Percentiles rank a stretch among this genome's conserved stretches.
Evolutionary conservation across 2,797 vertebrate genomes (phyloP).

Genomic region (Sebastes miniatus): DNA sequence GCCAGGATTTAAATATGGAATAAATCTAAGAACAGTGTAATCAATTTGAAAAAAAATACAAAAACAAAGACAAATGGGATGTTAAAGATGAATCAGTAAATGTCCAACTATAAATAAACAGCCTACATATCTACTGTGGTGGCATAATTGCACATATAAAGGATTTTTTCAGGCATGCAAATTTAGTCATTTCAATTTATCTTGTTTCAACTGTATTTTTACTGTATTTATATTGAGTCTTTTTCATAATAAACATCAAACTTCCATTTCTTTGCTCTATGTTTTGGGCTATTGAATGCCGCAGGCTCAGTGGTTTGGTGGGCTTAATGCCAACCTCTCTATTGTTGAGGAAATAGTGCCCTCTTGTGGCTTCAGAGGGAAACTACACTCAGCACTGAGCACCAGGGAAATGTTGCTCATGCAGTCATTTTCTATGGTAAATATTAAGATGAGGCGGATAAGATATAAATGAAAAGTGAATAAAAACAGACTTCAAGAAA

Average conservation of each 20-base stretch:
- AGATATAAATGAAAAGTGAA: slow-evolving; percentile 43
- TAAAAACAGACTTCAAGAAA: slow-evolving; percentile 67
- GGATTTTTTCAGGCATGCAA: slow-evolving; percentile 44
- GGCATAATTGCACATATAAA: slow-evolving; percentile 34
- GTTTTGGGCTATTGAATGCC: slow-evolving; percentile 30
- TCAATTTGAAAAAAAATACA: slow-evolving; percentile 38
- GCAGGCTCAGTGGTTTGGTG: slow-evolving; percentile 26
- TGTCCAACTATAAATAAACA: slow-evolving; percentile 24
- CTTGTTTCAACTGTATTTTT: slow-evolving; percentile 47
- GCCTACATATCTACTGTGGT: slow-evolving; percentile 28
- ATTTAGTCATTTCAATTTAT: slow-evolving; percentile 53
- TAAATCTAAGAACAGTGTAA: slow-evolving; percentile 47
- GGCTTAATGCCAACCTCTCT: slow-evolving; percentile 23
- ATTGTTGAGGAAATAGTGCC: slow-evolving; percentile 78
- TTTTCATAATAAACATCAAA: slow-evolving; percentile 57
- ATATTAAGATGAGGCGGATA: slow-evolving; percentile 52
- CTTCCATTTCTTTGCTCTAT: slow-evolving; percentile 53
- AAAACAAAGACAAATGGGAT: slow-evolving; percentile 35
- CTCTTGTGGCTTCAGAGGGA: slow-evolving; percentile 54
- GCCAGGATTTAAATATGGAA: slow-evolving; percentile 41
- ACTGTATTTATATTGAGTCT: slow-evolving; percentile 40
- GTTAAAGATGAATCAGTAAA: slow-evolving; percentile 42
- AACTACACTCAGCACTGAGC: slow-evolving; percentile 11
- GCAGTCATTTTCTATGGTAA: slow-evolving; percentile 28
- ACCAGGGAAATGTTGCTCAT: slow-evolving; percentile 7